A percentile compares a stretch with the other conserved stretches of the same genome.
Evolutionary conservation across 2,113 vertebrate species (phyloP).

Genomic region (Prinia subflava): DNA sequence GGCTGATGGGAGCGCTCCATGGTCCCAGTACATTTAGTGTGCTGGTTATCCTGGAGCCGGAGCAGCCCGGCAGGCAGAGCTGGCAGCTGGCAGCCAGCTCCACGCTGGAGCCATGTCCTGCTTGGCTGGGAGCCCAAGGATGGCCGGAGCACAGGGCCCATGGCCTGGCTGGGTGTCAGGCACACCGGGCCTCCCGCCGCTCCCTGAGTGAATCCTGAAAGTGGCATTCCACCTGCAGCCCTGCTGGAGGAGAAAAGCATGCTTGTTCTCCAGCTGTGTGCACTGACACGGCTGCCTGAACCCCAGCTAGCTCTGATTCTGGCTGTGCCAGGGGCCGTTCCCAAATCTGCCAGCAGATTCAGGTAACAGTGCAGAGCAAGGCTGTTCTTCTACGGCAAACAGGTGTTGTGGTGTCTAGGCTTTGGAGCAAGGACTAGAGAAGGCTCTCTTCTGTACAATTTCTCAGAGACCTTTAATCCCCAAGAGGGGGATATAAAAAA

Average conservation of each 20-base stretch:
- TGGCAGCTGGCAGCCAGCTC: not conserved
- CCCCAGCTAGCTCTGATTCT: no score
- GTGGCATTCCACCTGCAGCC: not conserved
- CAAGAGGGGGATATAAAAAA: no score
- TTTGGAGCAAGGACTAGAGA: no score
- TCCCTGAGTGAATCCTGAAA: not conserved
- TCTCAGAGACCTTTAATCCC: no score
- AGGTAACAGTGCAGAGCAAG: no score
- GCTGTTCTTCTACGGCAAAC: no score
- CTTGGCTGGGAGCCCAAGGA: rapidly evolving
- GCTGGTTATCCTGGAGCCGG: rapidly evolving
- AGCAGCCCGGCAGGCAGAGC: not conserved
- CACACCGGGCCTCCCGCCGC: not conserved
- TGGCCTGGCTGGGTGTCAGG: not conserved
- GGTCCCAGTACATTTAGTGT: not conserved
- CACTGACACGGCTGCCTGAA: no score
- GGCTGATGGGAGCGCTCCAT: not conserved
- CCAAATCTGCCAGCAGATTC: no score
- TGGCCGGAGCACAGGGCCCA: rapidly evolving
- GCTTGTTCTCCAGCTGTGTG: not conserved
- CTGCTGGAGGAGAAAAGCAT: not conserved
- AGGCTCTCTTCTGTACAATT: no score
- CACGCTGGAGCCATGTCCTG: rapidly evolving
- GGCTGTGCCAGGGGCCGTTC: no score
- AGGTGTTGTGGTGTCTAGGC: no score